phyloP scores from a whole-genome alignment of 2,113 vertebrate species.

The Recurvirostra avosetta region DNA sequence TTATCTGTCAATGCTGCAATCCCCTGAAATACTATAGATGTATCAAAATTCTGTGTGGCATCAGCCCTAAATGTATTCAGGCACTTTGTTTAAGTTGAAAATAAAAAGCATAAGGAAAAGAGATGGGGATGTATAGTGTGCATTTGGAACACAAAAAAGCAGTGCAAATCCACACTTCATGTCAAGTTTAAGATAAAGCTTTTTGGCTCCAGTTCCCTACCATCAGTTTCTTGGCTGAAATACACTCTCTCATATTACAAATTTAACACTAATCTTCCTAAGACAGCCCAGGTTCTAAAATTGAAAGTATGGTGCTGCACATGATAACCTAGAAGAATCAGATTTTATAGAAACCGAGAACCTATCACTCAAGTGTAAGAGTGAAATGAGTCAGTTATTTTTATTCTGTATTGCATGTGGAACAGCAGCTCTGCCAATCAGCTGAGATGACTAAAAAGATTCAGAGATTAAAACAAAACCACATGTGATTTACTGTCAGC shows the following conservation, averaged over 20 bases:
- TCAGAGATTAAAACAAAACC: not conserved
- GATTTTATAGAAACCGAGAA: not conserved
- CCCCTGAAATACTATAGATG: not conserved
- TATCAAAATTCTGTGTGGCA: not conserved
- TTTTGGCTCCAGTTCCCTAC: not conserved
- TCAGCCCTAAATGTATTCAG: not conserved
- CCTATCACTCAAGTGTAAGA: not conserved
- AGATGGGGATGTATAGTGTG: not conserved
- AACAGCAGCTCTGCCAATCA: not conserved
- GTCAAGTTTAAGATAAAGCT: not conserved
- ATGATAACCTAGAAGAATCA: not conserved
- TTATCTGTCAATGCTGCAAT: not conserved
- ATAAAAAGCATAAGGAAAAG: not conserved
- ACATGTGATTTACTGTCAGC: not conserved
- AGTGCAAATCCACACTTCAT: not conserved
- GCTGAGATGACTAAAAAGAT: not conserved
- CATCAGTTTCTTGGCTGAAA: not conserved
- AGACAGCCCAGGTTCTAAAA: not conserved
- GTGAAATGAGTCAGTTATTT: not conserved
- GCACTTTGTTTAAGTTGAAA: not conserved
- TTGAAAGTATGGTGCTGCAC: not conserved
- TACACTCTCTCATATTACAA: not conserved
- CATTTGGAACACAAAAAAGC: not conserved
- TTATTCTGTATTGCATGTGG: not conserved
- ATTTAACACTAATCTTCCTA: not conserved